Evolutionary conservation across 1,140 invertebrate genomes (phyloP).

Genomic region (Lineus longissimus): DNA sequence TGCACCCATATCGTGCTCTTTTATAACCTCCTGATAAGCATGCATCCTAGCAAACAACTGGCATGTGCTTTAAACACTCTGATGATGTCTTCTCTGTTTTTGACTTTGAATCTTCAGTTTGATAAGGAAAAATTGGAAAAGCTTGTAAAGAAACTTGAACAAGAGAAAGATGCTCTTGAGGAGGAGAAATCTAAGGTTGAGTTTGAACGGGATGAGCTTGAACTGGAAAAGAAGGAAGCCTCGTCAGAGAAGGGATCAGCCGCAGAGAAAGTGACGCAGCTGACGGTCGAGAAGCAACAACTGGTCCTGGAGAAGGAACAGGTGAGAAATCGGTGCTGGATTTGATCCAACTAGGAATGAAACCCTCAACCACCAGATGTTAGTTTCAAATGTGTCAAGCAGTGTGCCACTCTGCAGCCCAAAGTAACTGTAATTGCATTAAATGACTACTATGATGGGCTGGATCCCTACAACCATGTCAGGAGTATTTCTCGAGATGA

Average conservation of each 20-base stretch:
- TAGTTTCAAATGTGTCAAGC: no score
- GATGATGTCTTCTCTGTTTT: no score
- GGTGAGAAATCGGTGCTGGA: background rate
- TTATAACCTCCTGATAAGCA: no score
- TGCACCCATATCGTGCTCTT: no score
- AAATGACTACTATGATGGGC: no score
- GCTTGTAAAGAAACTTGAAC: slow-evolving; percentile 33
- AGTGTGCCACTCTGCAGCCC: no score
- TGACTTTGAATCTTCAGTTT: no score
- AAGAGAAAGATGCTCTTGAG: slow-evolving; percentile 30
- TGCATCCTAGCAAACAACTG: no score
- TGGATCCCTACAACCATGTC: no score
- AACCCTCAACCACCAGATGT: background rate
- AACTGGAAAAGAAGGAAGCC: slow-evolving; percentile 19
- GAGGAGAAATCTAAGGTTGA: slow-evolving; percentile 25
- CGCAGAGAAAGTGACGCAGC: slow-evolving; percentile 28
- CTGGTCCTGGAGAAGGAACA: slow-evolving; percentile 20
- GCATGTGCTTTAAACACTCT: no score
- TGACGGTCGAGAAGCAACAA: slow-evolving; percentile 10
- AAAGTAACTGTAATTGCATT: no score
- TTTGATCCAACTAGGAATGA: background rate
- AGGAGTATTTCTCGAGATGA: no score
- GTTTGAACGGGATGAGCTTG: slow-evolving; percentile 11
- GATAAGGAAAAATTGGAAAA: slow-evolving; percentile 45
- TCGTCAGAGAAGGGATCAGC: slow-evolving; percentile 24